phyloP scores from a whole-genome alignment of 2,797 vertebrate species.

The Austrolebias charrua region DNA sequence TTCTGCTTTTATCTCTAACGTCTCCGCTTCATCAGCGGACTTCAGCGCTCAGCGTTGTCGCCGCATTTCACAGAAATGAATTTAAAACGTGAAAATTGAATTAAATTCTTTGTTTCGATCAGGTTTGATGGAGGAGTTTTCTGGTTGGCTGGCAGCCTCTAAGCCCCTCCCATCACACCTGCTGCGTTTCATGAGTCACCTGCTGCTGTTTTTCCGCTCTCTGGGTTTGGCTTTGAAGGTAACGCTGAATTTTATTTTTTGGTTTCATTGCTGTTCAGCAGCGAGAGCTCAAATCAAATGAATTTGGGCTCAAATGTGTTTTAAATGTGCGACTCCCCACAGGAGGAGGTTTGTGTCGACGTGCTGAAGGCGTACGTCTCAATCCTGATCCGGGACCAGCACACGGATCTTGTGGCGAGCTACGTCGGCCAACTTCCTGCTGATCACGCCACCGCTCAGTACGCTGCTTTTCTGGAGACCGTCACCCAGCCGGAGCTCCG shows the following conservation, averaged over 20 bases:
- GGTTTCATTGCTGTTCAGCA: too few relatives aligned
- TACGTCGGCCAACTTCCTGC: constrained; percentile 91
- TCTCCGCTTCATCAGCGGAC: too few relatives aligned
- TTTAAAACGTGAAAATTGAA: background rate
- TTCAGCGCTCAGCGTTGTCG: too few relatives aligned
- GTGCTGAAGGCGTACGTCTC: constrained; percentile 90
- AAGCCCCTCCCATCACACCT: constrained; percentile 91
- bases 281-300: too few relatives aligned
- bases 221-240: constrained; percentile 93
- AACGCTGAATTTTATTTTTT: constrained; percentile 4
- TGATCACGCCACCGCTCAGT: constrained; percentile 85
- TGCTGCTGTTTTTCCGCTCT: constrained; percentile 91
- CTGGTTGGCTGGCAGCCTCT: constrained; percentile 86
- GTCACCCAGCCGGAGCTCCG: constrained; percentile 86
- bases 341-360: constrained; percentile 93
- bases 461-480: constrained; percentile 89
- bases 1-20: too few relatives aligned
- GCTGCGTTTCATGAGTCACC: constrained; percentile 94
- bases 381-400: constrained; percentile 86
- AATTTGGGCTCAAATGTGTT: background rate
- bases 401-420: constrained; percentile 88
- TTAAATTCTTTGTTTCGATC: background rate
- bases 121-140: constrained; percentile 94
- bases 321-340: background rate
- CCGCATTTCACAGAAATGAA: too few relatives aligned